Evolutionary conservation across 2,888 invertebrate species (phyloP).

Genomic region (Ganaspis brasiliensis): DNA sequence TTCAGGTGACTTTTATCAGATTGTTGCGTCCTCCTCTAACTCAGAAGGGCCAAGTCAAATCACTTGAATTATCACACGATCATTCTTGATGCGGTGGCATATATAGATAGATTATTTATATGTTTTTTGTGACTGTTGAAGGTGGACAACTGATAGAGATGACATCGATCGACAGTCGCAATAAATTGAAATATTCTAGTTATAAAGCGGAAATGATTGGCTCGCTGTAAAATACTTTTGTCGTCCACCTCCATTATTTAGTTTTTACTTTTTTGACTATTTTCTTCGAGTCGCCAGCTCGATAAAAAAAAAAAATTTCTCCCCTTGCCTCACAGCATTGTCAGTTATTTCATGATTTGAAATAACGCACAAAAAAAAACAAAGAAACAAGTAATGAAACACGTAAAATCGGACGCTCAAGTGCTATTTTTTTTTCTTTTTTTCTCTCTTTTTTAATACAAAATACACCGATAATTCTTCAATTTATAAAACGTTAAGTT

Average conservation of each 20-base stretch:
- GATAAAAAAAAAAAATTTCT: conserved; percentile 6
- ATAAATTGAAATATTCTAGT: not conserved
- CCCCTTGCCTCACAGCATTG: conserved; percentile 42
- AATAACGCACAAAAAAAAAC: conserved; percentile 51
- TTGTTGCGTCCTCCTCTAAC: conserved; percentile 43
- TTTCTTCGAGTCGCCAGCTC: conserved; percentile 33
- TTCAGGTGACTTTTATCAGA: not conserved
- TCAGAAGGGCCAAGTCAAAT: conserved; percentile 77
- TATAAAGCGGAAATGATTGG: conserved; percentile 27
- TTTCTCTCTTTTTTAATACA: not conserved
- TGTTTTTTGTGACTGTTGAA: conserved; percentile 68
- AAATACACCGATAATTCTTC: conserved; percentile 33
- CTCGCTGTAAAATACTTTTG: conserved; percentile 12
- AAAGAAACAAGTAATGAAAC: conserved; percentile 45
- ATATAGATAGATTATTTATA: conserved; percentile 67
- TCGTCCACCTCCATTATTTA: conserved; percentile 22
- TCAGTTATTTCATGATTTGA: conserved; percentile 50
- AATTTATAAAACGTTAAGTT: conserved; percentile 28
- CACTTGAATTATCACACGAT: conserved; percentile 79
- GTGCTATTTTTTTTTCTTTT: conserved; percentile 32
- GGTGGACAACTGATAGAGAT: conserved; percentile 56
- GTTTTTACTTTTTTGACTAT: conserved; percentile 34
- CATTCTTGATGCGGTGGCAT: conserved; percentile 76
- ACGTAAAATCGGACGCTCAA: conserved; percentile 30
- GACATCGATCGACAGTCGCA: conserved; percentile 25